Percentiles rank a stretch among this genome's conserved stretches.
Conservation (phyloP, 1,140 invertebrate species). For the Druon quercuslanigerum region DNA sequence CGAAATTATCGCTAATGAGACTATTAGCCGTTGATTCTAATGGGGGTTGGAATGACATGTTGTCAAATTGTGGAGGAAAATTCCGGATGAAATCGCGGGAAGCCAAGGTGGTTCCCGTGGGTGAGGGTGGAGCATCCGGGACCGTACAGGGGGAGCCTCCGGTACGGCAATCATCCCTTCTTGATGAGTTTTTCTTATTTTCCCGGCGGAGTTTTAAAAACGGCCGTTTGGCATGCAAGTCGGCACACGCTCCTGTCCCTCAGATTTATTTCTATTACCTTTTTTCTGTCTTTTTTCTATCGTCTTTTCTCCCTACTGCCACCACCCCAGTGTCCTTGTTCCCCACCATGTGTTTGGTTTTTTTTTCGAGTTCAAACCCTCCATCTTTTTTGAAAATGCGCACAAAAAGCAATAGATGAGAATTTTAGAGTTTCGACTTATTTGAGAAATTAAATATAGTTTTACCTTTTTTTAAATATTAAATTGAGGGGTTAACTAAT, state of each 20-base stretch:
- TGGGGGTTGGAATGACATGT: conserved; percentile 14
- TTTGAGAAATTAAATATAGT: too few relatives aligned
- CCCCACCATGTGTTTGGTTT: too few relatives aligned
- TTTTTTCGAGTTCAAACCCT: not conserved
- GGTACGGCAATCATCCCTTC: conserved; percentile 64
- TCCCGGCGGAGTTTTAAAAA: conserved; percentile 68
- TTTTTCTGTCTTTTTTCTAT: conserved; percentile 46
- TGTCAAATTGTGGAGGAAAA: not conserved
- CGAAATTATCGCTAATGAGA: not conserved
- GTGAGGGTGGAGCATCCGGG: conserved; percentile 45
- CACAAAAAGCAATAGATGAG: not conserved
- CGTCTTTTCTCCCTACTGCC: not conserved
- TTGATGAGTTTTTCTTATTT: conserved; percentile 69
- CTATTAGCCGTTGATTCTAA: not conserved
- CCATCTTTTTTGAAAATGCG: not conserved
- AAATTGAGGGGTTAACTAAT: too few relatives aligned
- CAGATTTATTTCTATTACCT: conserved; percentile 65
- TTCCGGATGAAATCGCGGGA: conserved; percentile 35
- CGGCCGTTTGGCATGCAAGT: conserved; percentile 65
- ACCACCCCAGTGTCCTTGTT: not conserved
- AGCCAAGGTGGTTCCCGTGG: conserved; percentile 40
- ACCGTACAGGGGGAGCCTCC: not conserved
- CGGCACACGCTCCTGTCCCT: conserved; percentile 43
- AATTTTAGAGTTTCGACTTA: not conserved
- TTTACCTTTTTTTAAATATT: too few relatives aligned